phyloP scores from a whole-genome alignment of 2,888 invertebrate genomes.

The Matsumyia berberina region DNA sequence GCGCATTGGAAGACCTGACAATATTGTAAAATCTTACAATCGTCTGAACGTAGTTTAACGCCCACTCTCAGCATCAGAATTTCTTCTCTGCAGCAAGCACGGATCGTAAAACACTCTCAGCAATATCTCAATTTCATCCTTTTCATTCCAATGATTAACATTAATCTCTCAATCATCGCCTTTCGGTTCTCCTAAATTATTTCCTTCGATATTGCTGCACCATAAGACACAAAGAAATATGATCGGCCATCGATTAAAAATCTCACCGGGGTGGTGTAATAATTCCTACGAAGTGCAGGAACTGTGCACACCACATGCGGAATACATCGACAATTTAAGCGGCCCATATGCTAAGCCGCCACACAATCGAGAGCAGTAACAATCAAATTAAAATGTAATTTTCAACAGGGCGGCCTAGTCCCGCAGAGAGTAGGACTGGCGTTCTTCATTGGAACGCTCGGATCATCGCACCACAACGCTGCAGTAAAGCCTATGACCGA shows the following conservation, averaged over 20 bases:
- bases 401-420: constrained; percentile 57
- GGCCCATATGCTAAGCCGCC: constrained; percentile 45
- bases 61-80: constrained; percentile 3
- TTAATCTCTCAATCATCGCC: constrained; percentile 62
- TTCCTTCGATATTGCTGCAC: constrained; percentile 46
- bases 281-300: constrained; percentile 60
- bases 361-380: constrained; percentile 53
- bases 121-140: constrained; percentile 69
- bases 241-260: constrained; percentile 73
- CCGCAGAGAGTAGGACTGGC: constrained; percentile 41
- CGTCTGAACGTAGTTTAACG: too few species aligned
- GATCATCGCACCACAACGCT: constrained; percentile 37
- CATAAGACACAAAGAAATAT: constrained; percentile 72
- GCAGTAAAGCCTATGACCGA: constrained; percentile 74
- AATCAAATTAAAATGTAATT: constrained; percentile 75
- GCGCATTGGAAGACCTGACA: too few species aligned
- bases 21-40: too few species aligned
- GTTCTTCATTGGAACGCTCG: constrained; percentile 35
- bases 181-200: constrained; percentile 54
- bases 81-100: background rate
- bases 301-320: constrained; percentile 63
- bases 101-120: constrained; percentile 50
- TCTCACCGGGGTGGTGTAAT: constrained; percentile 68
- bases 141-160: constrained; percentile 54
- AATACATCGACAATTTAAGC: constrained; percentile 70